Percentiles rank a stretch among this genome's conserved stretches.
Conservation (phyloP, 2,888 invertebrate genomes). For the Aromia moschata region DNA sequence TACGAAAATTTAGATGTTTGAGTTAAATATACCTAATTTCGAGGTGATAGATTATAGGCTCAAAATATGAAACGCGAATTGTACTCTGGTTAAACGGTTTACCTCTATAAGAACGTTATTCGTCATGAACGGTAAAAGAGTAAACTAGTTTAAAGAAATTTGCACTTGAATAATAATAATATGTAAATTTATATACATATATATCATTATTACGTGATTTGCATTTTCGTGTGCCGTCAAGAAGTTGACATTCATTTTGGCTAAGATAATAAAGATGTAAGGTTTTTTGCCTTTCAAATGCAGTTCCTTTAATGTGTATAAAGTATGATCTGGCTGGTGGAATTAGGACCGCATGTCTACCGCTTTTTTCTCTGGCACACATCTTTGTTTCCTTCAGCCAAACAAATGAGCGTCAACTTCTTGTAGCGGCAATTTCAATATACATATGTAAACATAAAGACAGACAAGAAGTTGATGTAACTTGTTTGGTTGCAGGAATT, state of each 20-base stretch:
- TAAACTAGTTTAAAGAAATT: too few relatives aligned
- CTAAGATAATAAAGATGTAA: slow-evolving; percentile 67
- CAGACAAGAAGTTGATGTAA: slow-evolving; percentile 87
- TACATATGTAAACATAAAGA: not conserved
- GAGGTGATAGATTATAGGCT: too few relatives aligned
- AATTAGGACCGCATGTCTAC: slow-evolving; percentile 8
- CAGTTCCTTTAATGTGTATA: not conserved
- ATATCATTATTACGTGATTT: not conserved
- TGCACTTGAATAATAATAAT: too few relatives aligned
- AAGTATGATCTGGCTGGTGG: slow-evolving; percentile 7
- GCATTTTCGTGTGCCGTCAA: slow-evolving; percentile 74
- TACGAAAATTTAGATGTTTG: too few relatives aligned
- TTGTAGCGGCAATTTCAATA: slow-evolving; percentile 65
- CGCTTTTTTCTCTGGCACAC: slow-evolving; percentile 50
- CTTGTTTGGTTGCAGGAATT: slow-evolving; percentile 93
- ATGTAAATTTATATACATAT: not conserved
- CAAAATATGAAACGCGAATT: too few relatives aligned
- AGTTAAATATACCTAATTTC: too few relatives aligned
- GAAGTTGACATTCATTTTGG: slow-evolving; percentile 96
- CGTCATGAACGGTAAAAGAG: too few relatives aligned
- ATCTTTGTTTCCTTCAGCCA: slow-evolving; percentile 64
- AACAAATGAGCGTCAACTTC: slow-evolving; percentile 92
- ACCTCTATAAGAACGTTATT: too few relatives aligned
- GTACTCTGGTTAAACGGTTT: too few relatives aligned
- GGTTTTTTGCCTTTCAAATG: slow-evolving; percentile 7